These are phyloP conservation scores for Tetropium fuscum DNA, from an alignment of 2,888 invertebrate genomes.

Conservation along the genomic window DNA sequence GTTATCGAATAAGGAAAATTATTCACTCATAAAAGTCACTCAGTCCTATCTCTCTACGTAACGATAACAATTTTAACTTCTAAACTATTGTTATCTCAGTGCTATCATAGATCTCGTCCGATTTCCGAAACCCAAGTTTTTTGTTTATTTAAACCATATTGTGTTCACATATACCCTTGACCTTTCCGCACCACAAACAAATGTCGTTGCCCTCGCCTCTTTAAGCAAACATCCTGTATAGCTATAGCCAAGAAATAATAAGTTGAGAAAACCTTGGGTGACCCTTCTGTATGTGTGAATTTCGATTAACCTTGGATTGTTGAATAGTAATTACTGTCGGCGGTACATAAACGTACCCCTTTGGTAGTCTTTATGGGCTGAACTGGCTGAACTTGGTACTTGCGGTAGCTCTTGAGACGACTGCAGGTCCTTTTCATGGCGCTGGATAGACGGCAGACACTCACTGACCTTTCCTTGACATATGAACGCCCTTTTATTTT, in stretches of 20 bases:
- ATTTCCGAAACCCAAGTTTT: too few relatives aligned
- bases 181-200: too few relatives aligned
- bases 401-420: conserved; percentile 13
- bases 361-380: conserved; percentile 35
- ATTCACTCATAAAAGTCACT: too few relatives aligned
- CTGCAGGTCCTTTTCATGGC: conserved; percentile 14
- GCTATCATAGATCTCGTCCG: too few relatives aligned
- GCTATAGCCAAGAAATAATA: conserved; percentile 6
- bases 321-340: conserved; percentile 10
- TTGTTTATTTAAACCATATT: too few relatives aligned
- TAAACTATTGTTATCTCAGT: too few relatives aligned
- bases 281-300: conserved; percentile 25
- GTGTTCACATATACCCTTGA: too few relatives aligned
- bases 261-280: conserved; percentile 24
- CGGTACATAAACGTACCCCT: conserved; percentile 18
- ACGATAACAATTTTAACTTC: too few relatives aligned
- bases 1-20: too few relatives aligned
- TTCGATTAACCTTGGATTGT: conserved; percentile 23
- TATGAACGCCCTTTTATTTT: conserved; percentile 13
- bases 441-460: conserved; percentile 12
- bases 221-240: conserved; percentile 24
- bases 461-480: conserved; percentile 15
- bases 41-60: too few relatives aligned
- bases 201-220: conserved; percentile 17
- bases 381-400: conserved; percentile 18